These are phyloP conservation scores for Sarcophaga peregrina DNA, from an alignment of 1,140 invertebrate genomes.

Conservation along the genomic window DNA sequence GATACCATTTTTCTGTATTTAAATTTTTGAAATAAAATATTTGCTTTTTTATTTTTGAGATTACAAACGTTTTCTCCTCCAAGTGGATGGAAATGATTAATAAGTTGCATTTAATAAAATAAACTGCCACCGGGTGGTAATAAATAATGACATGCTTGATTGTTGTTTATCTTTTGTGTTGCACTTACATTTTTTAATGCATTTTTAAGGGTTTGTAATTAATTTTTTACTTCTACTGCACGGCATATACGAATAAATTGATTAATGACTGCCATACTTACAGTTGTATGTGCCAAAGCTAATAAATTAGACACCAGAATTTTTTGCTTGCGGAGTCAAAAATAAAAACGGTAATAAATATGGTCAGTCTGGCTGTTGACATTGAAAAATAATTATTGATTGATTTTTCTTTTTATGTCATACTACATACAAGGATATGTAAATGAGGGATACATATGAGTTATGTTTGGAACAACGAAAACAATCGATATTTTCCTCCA, in stretches of 20 bases:
- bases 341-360: background rate
- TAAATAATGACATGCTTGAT: slow-evolving; percentile 39
- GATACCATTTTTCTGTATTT: no score
- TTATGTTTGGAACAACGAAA: background rate
- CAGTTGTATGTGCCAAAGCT: background rate
- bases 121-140: slow-evolving; percentile 22
- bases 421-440: background rate
- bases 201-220: slow-evolving; percentile 40
- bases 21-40: background rate
- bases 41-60: background rate
- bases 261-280: slow-evolving; percentile 26
- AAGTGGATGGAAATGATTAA: no score
- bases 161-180: slow-evolving; percentile 26
- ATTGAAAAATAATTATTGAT: background rate
- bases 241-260: background rate
- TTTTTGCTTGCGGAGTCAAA: background rate
- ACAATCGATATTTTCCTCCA: slow-evolving; percentile 55
- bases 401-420: background rate
- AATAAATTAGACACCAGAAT: slow-evolving; percentile 10
- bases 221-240: slow-evolving; percentile 7
- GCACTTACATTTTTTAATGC: slow-evolving; percentile 21
- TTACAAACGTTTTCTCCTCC: no score
- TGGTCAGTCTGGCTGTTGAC: background rate
- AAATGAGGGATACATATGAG: background rate
- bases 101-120: slow-evolving; percentile 39